Percentiles rank a stretch among this genome's conserved stretches.
These are phyloP conservation scores for Callyntrura guangdongensis DNA, from an alignment of 2,888 invertebrate species.

Conservation along the genomic window DNA sequence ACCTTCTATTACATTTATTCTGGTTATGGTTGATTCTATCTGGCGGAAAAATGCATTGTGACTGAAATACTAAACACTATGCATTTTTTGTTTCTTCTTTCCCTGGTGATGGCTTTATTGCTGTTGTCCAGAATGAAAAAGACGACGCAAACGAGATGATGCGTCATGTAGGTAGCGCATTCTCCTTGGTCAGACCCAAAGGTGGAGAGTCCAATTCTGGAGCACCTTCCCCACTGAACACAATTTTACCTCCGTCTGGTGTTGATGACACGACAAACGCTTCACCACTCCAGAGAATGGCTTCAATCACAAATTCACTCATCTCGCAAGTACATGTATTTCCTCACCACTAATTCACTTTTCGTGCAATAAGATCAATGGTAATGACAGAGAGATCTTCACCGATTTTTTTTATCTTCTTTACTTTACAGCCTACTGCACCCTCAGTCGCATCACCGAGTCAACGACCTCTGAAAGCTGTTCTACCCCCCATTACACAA, in stretches of 20 bases:
- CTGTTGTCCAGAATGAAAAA: constrained; percentile 86
- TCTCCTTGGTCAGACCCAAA: constrained; percentile 95
- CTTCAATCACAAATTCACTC: constrained; percentile 98
- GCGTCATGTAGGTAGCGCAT: constrained; percentile 93
- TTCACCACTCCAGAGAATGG: constrained; percentile 98
- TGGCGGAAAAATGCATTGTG: constrained; percentile 47
- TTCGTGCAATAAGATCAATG: no score
- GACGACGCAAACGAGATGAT: constrained; percentile 90
- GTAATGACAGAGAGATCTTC: neutral
- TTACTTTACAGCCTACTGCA: constrained; percentile 88
- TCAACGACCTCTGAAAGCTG: constrained; percentile 97
- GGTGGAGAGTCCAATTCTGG: constrained; percentile 86
- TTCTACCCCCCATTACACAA: constrained; percentile 98
- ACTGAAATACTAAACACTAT: constrained; percentile 16
- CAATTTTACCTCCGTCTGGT: constrained; percentile 93
- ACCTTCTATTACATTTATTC: neutral
- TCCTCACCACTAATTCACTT: constrained; percentile 65
- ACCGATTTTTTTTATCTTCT: constrained; percentile 51
- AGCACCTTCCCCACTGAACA: constrained; percentile 87
- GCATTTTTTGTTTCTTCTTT: constrained; percentile 51
- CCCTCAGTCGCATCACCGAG: constrained; percentile 94
- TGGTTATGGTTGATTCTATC: neutral
- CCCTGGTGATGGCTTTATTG: constrained; percentile 6
- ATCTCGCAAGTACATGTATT: constrained; percentile 90
- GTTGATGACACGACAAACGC: constrained; percentile 93